Evolutionary conservation across 2,113 vertebrate species (phyloP).

Genomic region (Aplodontia rufa): DNA sequence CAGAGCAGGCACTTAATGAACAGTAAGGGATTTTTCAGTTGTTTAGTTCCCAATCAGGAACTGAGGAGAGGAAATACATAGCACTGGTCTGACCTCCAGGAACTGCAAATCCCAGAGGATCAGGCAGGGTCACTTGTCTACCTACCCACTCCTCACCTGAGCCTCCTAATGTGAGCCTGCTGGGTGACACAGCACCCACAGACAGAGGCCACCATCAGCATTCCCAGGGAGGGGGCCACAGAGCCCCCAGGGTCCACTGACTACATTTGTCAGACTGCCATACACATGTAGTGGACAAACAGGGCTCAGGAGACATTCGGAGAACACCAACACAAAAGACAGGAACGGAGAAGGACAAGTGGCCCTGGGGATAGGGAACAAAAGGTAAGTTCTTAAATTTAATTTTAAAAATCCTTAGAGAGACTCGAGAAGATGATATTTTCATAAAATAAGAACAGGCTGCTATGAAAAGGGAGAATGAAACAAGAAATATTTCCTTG

Average conservation of each 20-base stretch:
- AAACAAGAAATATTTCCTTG: slow-evolving; percentile 1
- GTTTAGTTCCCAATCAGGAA: not conserved
- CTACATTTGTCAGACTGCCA: not conserved
- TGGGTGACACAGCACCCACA: not conserved
- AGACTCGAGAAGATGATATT: not conserved
- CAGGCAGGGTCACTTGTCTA: not conserved
- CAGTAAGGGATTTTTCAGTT: not conserved
- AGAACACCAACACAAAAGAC: not conserved
- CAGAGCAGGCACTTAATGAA: not conserved
- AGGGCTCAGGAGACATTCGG: not conserved
- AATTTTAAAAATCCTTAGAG: not conserved
- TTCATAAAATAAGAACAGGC: not conserved
- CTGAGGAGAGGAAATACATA: not conserved
- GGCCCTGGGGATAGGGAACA: not conserved
- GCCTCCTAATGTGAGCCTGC: not conserved
- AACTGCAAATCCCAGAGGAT: not conserved
- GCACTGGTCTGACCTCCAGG: not conserved
- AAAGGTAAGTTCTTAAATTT: not conserved
- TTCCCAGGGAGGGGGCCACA: not conserved
- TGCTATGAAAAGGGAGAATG: not conserved
- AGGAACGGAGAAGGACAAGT: not conserved
- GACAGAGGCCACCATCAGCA: not conserved
- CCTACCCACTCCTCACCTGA: not conserved
- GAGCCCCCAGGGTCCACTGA: not conserved
- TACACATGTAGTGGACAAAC: not conserved